A percentile compares a stretch with the other conserved stretches of the same genome.
Conservation (phyloP, 1,140 invertebrate species). For the Bilobella aurantiaca region DNA sequence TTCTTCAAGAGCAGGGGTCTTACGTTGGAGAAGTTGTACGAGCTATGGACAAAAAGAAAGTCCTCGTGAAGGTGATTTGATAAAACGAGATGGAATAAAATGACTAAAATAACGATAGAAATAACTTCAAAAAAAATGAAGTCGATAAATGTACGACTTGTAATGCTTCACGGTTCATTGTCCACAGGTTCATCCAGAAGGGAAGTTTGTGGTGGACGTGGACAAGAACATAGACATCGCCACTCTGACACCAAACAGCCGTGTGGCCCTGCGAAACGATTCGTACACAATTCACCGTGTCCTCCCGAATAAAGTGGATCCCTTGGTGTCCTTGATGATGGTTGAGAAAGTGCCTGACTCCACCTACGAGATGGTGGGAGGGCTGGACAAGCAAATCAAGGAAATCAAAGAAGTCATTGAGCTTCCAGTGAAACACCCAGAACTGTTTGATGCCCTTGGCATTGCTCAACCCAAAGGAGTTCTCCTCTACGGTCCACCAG, state of each 20-base stretch:
- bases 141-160: too few species aligned
- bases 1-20: constrained; percentile 97
- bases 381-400: constrained; percentile 98
- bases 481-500: constrained; percentile 93
- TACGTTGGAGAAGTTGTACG: constrained; percentile 99
- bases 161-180: neutral
- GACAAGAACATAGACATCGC: constrained; percentile 99
- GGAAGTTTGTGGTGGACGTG: constrained; percentile 98
- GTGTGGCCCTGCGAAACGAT: constrained; percentile 96
- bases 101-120: too few species aligned
- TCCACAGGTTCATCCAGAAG: constrained; percentile 83
- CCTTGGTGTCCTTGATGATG: constrained; percentile 99
- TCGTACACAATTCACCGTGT: constrained; percentile 99
- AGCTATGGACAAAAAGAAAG: constrained; percentile 99
- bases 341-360: constrained; percentile 99
- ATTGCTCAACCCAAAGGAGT: constrained; percentile 98
- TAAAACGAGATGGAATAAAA: too few species aligned
- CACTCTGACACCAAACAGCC: constrained; percentile 92
- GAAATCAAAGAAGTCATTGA: constrained; percentile 99
- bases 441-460: constrained; percentile 96
- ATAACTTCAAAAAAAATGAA: too few species aligned
- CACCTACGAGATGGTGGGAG: constrained; percentile 99
- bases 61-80: constrained; percentile 90
- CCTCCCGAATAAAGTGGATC: constrained; percentile 98
- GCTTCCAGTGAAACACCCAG: constrained; percentile 97